Base-by-base conservation (phyloP, 2,888 invertebrate genomes). In the Diogma glabrata region DNA sequence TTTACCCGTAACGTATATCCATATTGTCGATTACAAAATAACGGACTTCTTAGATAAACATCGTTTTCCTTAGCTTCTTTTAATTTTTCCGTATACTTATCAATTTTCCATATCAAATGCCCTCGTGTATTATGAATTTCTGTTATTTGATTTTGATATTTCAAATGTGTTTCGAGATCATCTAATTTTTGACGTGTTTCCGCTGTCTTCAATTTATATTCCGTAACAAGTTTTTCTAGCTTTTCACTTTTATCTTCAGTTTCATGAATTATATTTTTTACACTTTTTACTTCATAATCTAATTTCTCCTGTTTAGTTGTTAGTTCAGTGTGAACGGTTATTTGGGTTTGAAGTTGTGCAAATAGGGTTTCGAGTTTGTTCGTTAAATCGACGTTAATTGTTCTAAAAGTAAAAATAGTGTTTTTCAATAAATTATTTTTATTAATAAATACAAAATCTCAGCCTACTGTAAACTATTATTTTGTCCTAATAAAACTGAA, bases 1-100 rank as follows among this genome's bases (percentile, higher is more conserved):
- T 38, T 52, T 70, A 82, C 82, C 67, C 83, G 76, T 17, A 87
- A 63, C 3, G 81, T 80, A 64, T 87, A 87, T n/a, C 87, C 86
- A 58, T 81, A 84, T 54, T 78, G 78, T 60, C 77, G 78, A 36
- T 81, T 81, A 36, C 78, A 75, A 64, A 87, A 86, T 55, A 79
- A 68, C 0, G 83, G 79, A 59, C 86, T 84, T 55, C 76, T 77
- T 2, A 84, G 61, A 0, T 79, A 74, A 0, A 75, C 71, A 54
- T 81, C 79, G 46, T 74, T 78, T 40, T 79, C 78, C 58, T 79
- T 82, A 0, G 85, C 80, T 17, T 79, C 79, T 49, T 76, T 77
- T 71, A 87, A 75, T 56, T 83, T 79, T 9, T 75, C 70, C 1
- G 74, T 66, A 60, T 80, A 83, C 55, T 80, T 75, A 53, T 78